Evolutionary conservation across 2,888 invertebrate species (phyloP).

Genomic region (Iphiclides podalirius): DNA sequence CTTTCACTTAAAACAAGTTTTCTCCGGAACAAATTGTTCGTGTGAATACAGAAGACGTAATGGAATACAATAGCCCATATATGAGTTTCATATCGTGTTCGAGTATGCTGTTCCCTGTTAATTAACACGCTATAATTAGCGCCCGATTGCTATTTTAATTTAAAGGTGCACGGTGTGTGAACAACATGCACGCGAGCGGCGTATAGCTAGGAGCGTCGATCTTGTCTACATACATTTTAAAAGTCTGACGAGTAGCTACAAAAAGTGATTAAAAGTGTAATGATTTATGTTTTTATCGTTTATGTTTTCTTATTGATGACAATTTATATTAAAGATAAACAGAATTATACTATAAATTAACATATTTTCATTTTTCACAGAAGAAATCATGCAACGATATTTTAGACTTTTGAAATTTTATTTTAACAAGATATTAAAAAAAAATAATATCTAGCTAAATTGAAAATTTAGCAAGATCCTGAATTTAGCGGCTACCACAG

Average conservation of each 20-base stretch:
- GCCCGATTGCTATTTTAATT: slow-evolving; percentile 29
- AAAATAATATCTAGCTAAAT: too few relatives aligned
- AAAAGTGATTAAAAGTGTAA: not conserved
- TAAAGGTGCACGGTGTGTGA: slow-evolving; percentile 28
- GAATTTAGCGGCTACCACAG: too few relatives aligned
- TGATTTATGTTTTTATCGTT: too few relatives aligned
- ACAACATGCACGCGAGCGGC: slow-evolving; percentile 30
- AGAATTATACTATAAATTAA: too few relatives aligned
- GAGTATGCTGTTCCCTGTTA: slow-evolving; percentile 14
- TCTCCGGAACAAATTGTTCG: slow-evolving; percentile 28
- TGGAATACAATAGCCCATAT: slow-evolving; percentile 7
- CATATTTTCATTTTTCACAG: too few relatives aligned
- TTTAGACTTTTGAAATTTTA: too few relatives aligned
- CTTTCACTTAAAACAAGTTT: slow-evolving; percentile 1
- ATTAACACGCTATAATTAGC: slow-evolving; percentile 24
- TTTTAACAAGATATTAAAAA: too few relatives aligned
- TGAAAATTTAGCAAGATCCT: too few relatives aligned
- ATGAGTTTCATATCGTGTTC: slow-evolving; percentile 9
- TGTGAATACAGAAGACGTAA: slow-evolving; percentile 4
- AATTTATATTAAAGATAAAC: too few relatives aligned
- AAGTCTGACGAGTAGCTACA: not conserved
- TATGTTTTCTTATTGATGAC: too few relatives aligned
- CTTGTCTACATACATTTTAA: slow-evolving; percentile 2
- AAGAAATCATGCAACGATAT: too few relatives aligned
- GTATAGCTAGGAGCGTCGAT: slow-evolving; percentile 7